A percentile compares a stretch with the other conserved stretches of the same genome.
Evolutionary conservation across 2,888 invertebrate genomes (phyloP).

Genomic region (Lochmaea crataegi): DNA sequence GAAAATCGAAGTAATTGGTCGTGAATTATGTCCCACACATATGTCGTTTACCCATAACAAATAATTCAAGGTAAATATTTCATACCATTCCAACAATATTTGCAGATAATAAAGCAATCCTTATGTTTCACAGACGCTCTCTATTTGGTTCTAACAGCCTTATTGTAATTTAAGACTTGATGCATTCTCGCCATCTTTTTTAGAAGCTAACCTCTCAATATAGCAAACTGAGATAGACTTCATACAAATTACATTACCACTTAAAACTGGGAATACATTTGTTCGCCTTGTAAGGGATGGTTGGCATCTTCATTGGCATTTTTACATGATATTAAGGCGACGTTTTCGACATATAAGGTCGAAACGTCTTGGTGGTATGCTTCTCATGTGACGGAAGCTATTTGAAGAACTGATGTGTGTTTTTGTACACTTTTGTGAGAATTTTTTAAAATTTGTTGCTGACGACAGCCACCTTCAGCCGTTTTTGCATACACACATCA

Average conservation of each 20-base stretch:
- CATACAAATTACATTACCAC: constrained; percentile 54
- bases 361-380: constrained; percentile 49
- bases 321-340: constrained; percentile 54
- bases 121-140: constrained; percentile 52
- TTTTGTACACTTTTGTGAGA: constrained; percentile 47
- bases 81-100: constrained; percentile 35
- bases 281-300: constrained; percentile 49
- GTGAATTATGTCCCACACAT: constrained; percentile 16
- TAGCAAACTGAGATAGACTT: constrained; percentile 51
- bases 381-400: constrained; percentile 51
- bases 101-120: constrained; percentile 52
- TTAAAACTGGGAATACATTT: constrained; percentile 50
- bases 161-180: constrained; percentile 52
- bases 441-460: constrained; percentile 47
- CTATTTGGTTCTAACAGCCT: constrained; percentile 53
- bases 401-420: constrained; percentile 44
- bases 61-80: constrained; percentile 19
- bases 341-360: constrained; percentile 50
- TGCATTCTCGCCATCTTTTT: constrained; percentile 47
- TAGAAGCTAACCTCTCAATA: constrained; percentile 50
- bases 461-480: constrained; percentile 48
- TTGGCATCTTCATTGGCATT: constrained; percentile 55
- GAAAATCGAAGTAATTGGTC: no score
- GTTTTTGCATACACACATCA: constrained; percentile 37
- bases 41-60: constrained; percentile 12